Base-by-base conservation (phyloP, 2,888 invertebrate genomes). In the Tubulanus polymorphus region DNA sequence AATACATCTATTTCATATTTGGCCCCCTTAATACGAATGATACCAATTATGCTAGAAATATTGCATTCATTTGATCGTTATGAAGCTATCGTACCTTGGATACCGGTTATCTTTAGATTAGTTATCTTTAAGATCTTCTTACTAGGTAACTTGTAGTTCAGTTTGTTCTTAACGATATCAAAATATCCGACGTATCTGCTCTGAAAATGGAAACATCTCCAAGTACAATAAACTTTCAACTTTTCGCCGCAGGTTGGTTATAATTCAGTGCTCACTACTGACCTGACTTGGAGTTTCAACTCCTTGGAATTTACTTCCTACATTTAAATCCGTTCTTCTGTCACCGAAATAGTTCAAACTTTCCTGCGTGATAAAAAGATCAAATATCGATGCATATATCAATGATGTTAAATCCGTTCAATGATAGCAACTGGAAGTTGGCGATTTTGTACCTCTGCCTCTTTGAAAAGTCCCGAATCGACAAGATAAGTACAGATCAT, bases 261-360 rank as follows among this genome's bases (percentile, higher is more conserved):
- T n/a, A n/a, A n/a, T n/a, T n/a, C n/a, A n/a, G n/a, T n/a, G n/a
- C n/a, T n/a, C n/a, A 18, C 10, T 23, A 48, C 61, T 53, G 61
- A 80, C 80, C 75, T 81, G 81, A 63, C 81, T 81, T 2, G 82
- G 82, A 29, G 82, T 82, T 64, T 82, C 81, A 1, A 82, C 82
- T 23, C 82, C 82, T 63, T 82, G 82, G 65, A 81, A 82, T 49
- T 78, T 79, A 12, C 63, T 72, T 3, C 82, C 81, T 30, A 79
- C 76, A 57, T 73, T 74, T 29, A 78, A 68, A 66, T 82, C 82
- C 37, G 82, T 82, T 53, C 82, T 63, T 30, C 81, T 66, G 50
- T 78, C 75, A 20, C 81, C 82, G 74, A 82, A 82, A 64, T 81
- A 82, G 41, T 78, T 75, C 29, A 82, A 68, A 60, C 79, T 79